Conservation (phyloP, 2,113 vertebrate genomes). For the Pavo muticus region DNA sequence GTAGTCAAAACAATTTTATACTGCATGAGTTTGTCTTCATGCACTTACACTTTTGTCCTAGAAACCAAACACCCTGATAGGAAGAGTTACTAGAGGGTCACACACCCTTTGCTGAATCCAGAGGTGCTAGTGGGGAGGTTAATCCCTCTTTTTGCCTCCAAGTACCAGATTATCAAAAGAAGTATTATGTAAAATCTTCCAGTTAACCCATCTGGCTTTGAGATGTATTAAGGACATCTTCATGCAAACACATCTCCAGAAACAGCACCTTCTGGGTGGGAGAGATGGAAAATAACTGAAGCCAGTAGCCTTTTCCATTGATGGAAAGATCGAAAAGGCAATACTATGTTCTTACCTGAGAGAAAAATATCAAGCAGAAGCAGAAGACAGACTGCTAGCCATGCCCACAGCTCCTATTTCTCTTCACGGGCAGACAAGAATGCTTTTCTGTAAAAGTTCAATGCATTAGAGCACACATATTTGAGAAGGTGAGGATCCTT, state of each 20-base stretch:
- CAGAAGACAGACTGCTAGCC: neutral
- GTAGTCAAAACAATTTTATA: neutral
- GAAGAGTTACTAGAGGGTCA: neutral
- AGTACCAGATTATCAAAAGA: neutral
- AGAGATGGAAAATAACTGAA: neutral
- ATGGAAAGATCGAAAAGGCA: neutral
- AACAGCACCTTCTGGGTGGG: neutral
- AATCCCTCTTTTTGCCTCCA: neutral
- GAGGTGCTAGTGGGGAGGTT: neutral
- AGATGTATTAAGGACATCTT: neutral
- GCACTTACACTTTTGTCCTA: neutral
- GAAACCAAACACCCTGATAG: neutral
- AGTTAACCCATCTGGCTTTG: neutral
- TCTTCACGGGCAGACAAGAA: neutral
- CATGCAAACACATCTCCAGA: neutral
- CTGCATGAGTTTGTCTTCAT: neutral
- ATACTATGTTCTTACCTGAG: neutral
- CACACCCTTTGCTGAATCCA: neutral
- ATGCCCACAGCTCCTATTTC: neutral
- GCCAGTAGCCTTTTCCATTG: neutral
- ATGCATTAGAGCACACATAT: fast-evolving
- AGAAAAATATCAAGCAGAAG: neutral
- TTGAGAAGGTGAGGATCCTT: neutral
- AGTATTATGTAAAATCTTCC: neutral
- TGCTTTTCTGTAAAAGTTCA: neutral